Conservation (phyloP, 2,888 invertebrate species). For the Drosophila buzzatii region DNA sequence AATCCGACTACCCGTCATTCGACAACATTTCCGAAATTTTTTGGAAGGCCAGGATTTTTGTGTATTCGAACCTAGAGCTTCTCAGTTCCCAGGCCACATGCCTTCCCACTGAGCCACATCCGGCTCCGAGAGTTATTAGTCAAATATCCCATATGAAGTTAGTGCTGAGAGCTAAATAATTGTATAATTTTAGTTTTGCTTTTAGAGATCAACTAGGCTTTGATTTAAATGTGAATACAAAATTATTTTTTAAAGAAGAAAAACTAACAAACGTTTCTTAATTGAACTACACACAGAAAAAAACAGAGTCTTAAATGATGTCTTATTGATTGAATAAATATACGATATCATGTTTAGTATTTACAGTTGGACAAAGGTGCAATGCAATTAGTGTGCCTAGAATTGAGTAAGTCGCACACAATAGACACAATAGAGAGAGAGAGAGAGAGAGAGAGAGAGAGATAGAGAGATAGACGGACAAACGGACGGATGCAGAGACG, state of each 20-base stretch:
- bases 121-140: no score
- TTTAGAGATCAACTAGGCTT: neutral
- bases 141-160: no score
- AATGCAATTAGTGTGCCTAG: conserved; percentile 55
- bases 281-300: conserved; percentile 8
- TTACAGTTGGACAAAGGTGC: conserved; percentile 35
- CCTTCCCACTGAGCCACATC: no score
- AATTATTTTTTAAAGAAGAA: neutral
- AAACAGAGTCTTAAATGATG: conserved; percentile 1
- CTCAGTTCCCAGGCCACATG: no score
- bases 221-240: neutral
- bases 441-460: neutral
- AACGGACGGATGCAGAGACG: conserved; percentile 12
- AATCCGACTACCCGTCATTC: no score
- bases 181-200: neutral
- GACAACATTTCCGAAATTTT: no score
- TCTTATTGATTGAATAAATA: conserved; percentile 23
- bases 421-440: conserved; percentile 1
- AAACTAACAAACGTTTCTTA: conserved; percentile 10
- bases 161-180: no score
- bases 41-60: no score
- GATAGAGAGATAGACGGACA: neutral
- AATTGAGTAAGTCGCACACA: conserved; percentile 56
- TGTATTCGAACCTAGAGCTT: no score
- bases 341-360: conserved; percentile 29